Evolutionary conservation across 2,797 vertebrate species (phyloP).

Genomic region (Acrocephalus scirpaceus): DNA sequence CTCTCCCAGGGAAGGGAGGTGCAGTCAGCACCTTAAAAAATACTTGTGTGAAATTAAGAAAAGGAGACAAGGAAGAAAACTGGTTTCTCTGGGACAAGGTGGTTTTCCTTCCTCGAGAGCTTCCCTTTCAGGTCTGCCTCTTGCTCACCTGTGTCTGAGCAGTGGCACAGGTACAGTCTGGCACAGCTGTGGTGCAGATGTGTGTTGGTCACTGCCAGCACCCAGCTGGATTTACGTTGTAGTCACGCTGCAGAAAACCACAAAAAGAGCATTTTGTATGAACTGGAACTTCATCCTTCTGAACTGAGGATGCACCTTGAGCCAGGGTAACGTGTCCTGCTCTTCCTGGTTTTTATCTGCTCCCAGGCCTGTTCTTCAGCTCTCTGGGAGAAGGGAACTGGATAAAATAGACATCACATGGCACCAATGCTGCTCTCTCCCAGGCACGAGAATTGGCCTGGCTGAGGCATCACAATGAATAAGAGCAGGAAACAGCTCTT

Average conservation of each 20-base stretch:
- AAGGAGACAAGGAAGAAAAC: background rate
- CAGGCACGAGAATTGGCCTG: background rate
- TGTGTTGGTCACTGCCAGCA: background rate
- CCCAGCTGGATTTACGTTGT: background rate
- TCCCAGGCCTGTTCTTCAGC: background rate
- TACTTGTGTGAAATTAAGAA: background rate
- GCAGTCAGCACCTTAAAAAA: background rate
- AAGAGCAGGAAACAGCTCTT: slow-evolving; percentile 30
- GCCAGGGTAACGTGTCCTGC: background rate
- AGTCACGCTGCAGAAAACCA: background rate
- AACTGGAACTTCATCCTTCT: background rate
- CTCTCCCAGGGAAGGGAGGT: background rate
- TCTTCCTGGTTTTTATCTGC: background rate
- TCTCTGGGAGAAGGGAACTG: background rate
- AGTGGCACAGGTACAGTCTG: background rate
- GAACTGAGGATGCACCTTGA: background rate
- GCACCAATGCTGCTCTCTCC: background rate
- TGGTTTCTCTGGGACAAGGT: background rate
- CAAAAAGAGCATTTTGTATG: background rate
- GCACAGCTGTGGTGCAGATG: background rate
- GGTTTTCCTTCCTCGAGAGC: background rate
- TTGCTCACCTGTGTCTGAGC: background rate
- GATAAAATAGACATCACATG: background rate
- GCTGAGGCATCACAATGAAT: background rate
- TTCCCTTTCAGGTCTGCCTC: background rate